phyloP scores from a whole-genome alignment of 2,797 vertebrate species.

The Danio choprae region DNA sequence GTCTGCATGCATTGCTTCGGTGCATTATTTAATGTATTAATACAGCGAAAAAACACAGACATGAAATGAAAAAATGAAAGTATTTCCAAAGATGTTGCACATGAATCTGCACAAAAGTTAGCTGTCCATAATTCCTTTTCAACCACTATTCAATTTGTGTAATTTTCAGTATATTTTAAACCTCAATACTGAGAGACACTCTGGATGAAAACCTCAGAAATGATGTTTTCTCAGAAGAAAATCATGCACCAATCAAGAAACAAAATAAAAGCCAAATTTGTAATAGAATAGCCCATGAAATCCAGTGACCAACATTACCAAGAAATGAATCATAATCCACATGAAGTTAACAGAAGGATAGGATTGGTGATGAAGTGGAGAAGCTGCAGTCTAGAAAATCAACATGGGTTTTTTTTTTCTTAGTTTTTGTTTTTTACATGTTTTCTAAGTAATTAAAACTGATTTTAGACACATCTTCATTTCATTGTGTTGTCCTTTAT shows the following conservation, averaged over 20 bases:
- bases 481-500: too few relatives aligned
- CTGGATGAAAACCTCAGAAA: background rate
- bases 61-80: background rate
- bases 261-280: background rate
- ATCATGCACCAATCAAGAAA: background rate
- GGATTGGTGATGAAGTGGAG: background rate
- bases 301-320: conserved; percentile 1
- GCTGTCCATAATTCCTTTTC: background rate
- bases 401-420: too few relatives aligned
- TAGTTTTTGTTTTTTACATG: too few relatives aligned
- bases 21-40: background rate
- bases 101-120: background rate
- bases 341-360: background rate
- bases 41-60: background rate
- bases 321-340: background rate
- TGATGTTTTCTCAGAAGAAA: background rate
- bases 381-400: background rate
- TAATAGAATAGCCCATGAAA: background rate
- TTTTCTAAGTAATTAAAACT: too few relatives aligned
- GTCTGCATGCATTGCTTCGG: background rate
- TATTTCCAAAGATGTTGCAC: background rate
- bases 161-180: background rate
- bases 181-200: background rate
- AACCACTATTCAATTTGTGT: conserved; percentile 2
- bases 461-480: too few relatives aligned